phyloP scores from a whole-genome alignment of 2,113 vertebrate genomes.

The Gobio gobio region DNA sequence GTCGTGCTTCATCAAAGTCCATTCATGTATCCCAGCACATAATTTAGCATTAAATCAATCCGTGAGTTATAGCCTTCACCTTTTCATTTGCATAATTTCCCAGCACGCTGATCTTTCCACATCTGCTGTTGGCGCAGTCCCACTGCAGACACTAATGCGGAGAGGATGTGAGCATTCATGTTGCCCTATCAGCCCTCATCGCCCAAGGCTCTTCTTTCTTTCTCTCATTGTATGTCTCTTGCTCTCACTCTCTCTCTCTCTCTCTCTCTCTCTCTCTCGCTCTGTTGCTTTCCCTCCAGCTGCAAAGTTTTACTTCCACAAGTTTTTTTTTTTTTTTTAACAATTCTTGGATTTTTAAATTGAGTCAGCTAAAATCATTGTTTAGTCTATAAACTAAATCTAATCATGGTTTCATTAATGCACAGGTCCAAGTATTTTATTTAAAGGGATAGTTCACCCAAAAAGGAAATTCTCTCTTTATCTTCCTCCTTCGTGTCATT shows the following conservation, averaged over 20 bases:
- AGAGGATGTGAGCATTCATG: slow-evolving; percentile 40
- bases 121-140: slow-evolving; percentile 43
- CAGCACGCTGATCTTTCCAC: slow-evolving; percentile 18
- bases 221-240: slow-evolving; percentile 9
- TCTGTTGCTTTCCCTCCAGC: slow-evolving; percentile 52
- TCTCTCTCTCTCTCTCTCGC: slow-evolving; percentile 54
- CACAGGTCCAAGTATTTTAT: neutral
- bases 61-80: slow-evolving; percentile 24
- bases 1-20: slow-evolving; percentile 26
- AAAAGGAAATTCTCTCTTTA: neutral
- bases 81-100: slow-evolving; percentile 43
- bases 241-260: slow-evolving; percentile 35
- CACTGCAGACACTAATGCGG: slow-evolving; percentile 42
- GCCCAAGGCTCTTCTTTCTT: slow-evolving; percentile 22
- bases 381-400: neutral
- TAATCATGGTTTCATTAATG: neutral
- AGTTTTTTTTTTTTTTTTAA: slow-evolving; percentile 8
- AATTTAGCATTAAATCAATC: slow-evolving; percentile 34
- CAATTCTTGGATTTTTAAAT: neutral
- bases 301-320: slow-evolving; percentile 5
- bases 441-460: neutral
- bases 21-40: neutral
- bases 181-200: slow-evolving; percentile 45
- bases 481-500: neutral
- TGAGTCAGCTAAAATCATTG: neutral